Evolutionary conservation across 2,113 vertebrate genomes (phyloP).

Genomic region (Vidua macroura): DNA sequence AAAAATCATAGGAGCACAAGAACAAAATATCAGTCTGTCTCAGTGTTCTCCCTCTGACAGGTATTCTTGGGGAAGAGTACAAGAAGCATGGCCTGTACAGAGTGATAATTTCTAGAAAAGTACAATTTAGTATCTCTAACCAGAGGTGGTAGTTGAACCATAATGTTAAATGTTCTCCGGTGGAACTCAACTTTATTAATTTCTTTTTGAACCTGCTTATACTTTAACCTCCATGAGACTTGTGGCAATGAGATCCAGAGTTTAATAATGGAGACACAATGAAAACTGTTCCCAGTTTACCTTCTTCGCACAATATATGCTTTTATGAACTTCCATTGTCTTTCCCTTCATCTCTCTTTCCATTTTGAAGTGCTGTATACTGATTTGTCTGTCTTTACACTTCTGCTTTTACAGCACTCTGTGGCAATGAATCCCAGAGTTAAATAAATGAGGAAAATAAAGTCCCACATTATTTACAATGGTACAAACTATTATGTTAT

Average conservation of each 20-base stretch:
- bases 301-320: background rate
- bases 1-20: background rate
- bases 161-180: background rate
- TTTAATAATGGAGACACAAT: slow-evolving; percentile 26
- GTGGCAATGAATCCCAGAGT: background rate
- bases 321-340: background rate
- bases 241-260: background rate
- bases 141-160: background rate
- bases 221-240: background rate
- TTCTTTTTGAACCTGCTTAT: background rate
- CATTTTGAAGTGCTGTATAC: background rate
- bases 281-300: background rate
- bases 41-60: background rate
- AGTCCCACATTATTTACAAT: background rate
- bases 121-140: background rate
- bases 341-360: background rate
- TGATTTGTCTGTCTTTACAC: background rate
- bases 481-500: background rate
- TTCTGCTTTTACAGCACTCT: background rate
- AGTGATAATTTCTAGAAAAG: background rate
- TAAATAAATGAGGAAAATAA: background rate
- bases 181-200: background rate
- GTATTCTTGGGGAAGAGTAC: background rate
- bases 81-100: background rate
- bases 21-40: background rate